Conservation (phyloP, 2,113 vertebrate species). For the Pantherophis guttatus region DNA sequence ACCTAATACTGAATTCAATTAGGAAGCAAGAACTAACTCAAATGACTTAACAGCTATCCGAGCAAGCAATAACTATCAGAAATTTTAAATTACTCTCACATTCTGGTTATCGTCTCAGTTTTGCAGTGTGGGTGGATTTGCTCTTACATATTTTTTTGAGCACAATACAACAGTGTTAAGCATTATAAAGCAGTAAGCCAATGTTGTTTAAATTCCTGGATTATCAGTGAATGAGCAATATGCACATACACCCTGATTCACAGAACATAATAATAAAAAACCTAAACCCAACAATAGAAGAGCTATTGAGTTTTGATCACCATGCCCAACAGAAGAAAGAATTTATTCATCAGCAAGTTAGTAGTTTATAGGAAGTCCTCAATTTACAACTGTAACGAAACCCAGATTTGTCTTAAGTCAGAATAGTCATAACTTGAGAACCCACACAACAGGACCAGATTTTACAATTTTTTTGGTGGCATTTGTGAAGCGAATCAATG, state of each 20-base stretch:
- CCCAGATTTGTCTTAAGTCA: not conserved
- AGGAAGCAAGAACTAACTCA: not conserved
- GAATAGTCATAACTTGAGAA: not conserved
- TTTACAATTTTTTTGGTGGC: not conserved
- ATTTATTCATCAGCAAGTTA: not conserved
- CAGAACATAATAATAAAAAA: not conserved
- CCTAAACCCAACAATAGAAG: not conserved
- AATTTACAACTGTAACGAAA: not conserved
- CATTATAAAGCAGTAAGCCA: not conserved
- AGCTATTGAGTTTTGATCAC: not conserved
- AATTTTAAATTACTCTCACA: not conserved
- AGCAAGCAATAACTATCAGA: not conserved
- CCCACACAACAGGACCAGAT: not conserved
- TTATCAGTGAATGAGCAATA: not conserved
- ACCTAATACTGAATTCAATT: not conserved
- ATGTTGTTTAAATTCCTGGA: not conserved
- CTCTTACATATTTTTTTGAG: not conserved
- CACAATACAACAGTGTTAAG: not conserved
- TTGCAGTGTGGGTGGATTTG: not conserved
- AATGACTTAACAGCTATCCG: not conserved
- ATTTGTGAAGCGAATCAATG: not conserved
- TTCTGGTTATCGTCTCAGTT: not conserved
- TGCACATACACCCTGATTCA: not conserved
- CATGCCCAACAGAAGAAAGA: not conserved
- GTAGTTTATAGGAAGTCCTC: not conserved